A percentile compares a stretch with the other conserved stretches of the same genome.
Conservation (phyloP, 2,797 vertebrate genomes). For the Emys orbicularis region DNA sequence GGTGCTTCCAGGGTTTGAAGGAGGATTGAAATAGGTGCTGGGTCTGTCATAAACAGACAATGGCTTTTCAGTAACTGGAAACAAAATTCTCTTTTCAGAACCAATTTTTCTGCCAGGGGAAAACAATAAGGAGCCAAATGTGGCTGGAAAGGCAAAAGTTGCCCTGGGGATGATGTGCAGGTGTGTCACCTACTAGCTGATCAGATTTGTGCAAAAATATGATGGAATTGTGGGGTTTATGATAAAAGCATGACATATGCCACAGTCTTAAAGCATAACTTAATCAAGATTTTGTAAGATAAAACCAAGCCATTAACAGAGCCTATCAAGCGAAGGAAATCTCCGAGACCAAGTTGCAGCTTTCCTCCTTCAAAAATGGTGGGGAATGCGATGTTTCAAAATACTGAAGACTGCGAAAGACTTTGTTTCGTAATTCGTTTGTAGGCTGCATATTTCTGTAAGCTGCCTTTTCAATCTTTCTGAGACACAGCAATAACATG, state of each 20-base stretch:
- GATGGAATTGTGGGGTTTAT: no score
- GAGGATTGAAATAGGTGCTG: background rate
- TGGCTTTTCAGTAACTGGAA: rapidly evolving
- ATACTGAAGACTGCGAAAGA: background rate
- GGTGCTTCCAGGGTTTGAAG: background rate
- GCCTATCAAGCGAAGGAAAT: background rate
- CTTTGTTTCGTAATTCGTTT: background rate
- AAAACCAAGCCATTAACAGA: background rate
- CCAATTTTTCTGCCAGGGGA: background rate
- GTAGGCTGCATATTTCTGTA: background rate
- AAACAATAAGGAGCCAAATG: background rate
- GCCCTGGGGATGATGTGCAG: background rate
- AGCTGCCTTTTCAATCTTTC: background rate
- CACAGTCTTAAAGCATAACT: background rate
- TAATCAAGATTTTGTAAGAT: no score
- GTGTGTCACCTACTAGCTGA: background rate
- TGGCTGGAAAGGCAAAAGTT: background rate
- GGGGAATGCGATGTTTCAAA: background rate
- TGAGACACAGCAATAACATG: background rate
- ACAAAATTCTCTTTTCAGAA: background rate
- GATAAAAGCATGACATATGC: background rate
- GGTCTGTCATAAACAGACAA: background rate
- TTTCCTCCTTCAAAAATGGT: background rate
- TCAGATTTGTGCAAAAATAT: background rate
- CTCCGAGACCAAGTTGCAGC: background rate